These are phyloP conservation scores for Umimayanthus chanpuru DNA, from an alignment of 92 coral and sea anemone species.

Conservation along the genomic window DNA sequence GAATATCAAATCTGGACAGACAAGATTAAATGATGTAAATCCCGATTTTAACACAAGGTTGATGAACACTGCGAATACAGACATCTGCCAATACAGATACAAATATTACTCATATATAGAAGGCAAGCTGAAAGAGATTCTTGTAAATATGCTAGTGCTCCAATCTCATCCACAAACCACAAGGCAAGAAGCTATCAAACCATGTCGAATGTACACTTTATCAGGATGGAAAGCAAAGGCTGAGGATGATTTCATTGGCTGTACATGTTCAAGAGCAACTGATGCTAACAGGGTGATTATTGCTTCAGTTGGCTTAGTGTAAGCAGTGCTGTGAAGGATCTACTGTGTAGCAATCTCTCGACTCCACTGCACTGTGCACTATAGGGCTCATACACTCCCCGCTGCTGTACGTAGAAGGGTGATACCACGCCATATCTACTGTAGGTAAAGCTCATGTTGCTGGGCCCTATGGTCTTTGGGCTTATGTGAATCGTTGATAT, in stretches of 20 bases:
- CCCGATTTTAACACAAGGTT: neutral
- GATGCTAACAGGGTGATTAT: neutral
- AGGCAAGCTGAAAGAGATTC: neutral
- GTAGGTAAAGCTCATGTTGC: neutral
- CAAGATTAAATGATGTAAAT: neutral
- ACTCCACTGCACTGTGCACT: slow-evolving; percentile 6
- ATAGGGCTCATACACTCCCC: neutral
- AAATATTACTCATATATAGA: neutral
- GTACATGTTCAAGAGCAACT: neutral
- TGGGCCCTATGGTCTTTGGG: neutral
- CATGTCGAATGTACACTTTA: neutral
- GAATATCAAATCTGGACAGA: neutral
- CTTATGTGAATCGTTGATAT: neutral
- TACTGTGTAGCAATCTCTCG: neutral
- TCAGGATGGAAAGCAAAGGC: neutral
- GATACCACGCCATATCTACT: neutral
- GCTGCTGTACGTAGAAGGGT: neutral
- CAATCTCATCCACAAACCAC: neutral
- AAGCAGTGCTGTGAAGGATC: neutral
- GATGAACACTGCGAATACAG: neutral
- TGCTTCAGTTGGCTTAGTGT: neutral
- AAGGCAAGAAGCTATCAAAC: neutral
- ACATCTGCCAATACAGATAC: neutral
- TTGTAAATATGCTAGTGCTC: neutral
- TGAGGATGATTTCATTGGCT: neutral